Percentiles rank a stretch among this genome's conserved stretches.
Evolutionary conservation across 2,797 vertebrate species (phyloP).

Genomic region (Labeo calbasu): DNA sequence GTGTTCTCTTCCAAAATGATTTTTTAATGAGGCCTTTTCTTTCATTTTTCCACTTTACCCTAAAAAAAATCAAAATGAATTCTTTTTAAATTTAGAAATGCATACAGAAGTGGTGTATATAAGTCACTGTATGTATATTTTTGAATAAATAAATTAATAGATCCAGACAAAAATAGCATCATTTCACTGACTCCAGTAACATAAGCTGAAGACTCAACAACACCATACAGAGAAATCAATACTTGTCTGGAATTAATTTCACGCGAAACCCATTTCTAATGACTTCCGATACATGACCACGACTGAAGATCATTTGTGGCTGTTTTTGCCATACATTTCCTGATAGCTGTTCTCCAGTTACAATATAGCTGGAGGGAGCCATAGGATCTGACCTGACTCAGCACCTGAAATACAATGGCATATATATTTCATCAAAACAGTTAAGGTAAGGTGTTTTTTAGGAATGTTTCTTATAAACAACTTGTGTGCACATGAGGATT

Average conservation of each 20-base stretch:
- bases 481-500: neutral
- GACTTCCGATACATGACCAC: neutral
- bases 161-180: constrained; percentile 3
- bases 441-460: neutral
- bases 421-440: neutral
- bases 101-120: neutral
- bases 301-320: neutral
- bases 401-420: constrained; percentile 3
- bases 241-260: constrained; percentile 17
- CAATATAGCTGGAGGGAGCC: constrained; percentile 11
- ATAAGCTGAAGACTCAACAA: neutral
- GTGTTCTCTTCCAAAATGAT: neutral
- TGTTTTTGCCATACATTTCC: constrained; percentile 19
- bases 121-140: neutral
- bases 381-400: constrained; percentile 28
- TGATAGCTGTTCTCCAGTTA: constrained; percentile 30
- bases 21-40: neutral
- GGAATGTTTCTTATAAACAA: neutral
- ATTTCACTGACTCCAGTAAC: neutral
- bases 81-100: neutral
- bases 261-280: neutral
- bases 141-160: neutral
- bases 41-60: neutral
- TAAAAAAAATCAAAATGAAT: neutral
- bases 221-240: constrained; percentile 4